Base-by-base conservation (phyloP, 2,888 invertebrate genomes). In the Desoria tigrina region DNA sequence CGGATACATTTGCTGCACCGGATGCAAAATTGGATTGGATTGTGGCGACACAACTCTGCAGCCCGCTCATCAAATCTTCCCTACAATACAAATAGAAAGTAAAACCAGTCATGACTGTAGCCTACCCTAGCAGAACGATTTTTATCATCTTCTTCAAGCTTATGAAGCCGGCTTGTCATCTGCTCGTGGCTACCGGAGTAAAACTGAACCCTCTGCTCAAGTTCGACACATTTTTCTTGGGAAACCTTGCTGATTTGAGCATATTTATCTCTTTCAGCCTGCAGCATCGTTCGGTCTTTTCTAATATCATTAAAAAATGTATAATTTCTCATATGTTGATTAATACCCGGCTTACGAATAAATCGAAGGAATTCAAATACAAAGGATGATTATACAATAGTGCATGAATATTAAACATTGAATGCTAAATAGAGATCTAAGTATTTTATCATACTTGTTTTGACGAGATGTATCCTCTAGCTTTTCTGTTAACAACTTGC, bases 361-460 rank as follows among this genome's bases (percentile, higher is more conserved):
- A n/a, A n/a, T n/a, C n/a, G n/a, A n/a, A n/a, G n/a, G n/a, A n/a
- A n/a, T n/a, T n/a, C n/a, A n/a, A n/a, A n/a, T n/a, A n/a, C n/a
- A n/a, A n/a, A n/a, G n/a, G n/a, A n/a, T n/a, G n/a, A n/a, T n/a
- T n/a, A n/a, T n/a, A n/a, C n/a, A n/a, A n/a, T n/a, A n/a, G n/a
- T n/a, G n/a, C n/a, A n/a, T n/a, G n/a, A n/a, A n/a, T n/a, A n/a
- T n/a, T n/a, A n/a, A n/a, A n/a, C n/a, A n/a, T n/a, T n/a, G n/a
- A n/a, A n/a, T n/a, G n/a, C n/a, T n/a, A n/a, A n/a, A n/a, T n/a
- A n/a, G n/a, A n/a, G n/a, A n/a, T n/a, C n/a, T n/a, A n/a, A n/a
- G n/a, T n/a, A n/a, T n/a, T n/a, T n/a, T n/a, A n/a, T n/a, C 86
- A 86, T 90, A 92, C 92, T 92, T 91, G 88, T 92, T 90, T 84